Base-by-base conservation (phyloP, 2,888 invertebrate species). In the Chrysolina oricalcia region DNA sequence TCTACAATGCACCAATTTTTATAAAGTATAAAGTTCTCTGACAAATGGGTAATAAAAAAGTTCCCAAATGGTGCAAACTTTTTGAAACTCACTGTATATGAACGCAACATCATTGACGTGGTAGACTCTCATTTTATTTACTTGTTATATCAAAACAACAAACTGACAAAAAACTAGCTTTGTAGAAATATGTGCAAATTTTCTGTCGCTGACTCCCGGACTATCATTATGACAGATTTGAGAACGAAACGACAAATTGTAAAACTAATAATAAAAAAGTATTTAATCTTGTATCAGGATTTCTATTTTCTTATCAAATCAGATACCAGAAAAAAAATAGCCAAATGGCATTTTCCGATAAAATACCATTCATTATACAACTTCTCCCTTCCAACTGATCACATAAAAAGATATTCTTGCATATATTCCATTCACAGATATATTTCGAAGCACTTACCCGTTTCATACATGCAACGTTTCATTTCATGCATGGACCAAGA, bases 321-420 rank as follows among this genome's bases (percentile, higher is more conserved):
- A 43, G 13, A 43, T 13, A 43, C 1, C 6, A 1, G n/a, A n/a
- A n/a, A n/a, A n/a, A n/a, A n/a, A n/a, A n/a, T n/a, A n/a, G n/a
- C n/a, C n/a, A n/a, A n/a, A n/a, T n/a, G n/a, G n/a, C n/a, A 40
- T 40, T 40, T 40, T 40, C 10, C 40, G 10, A 40, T 40, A 40
- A 40, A 40, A 8, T 40, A 40, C 5, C 40, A 40, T 40, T 40
- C 40, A 40, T 40, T 40, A 40, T 53, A 53, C 53, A 53, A 53
- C 53, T 53, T 53, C 53, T 13, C 53, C 19, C 19, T 53, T 11
- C 11, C n/a, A n/a, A 5, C 53, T 53, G 53, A 53, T 53, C 53
- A 53, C 53, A 53, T 53, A 53, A 53, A 8, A 17, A 53, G 53
- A 53, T 53, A 53, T 53, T 53, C 53, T 53, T 53, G 53, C 53